Evolutionary conservation across 2,113 vertebrate species (phyloP), one percentile per base, ranked within the genome.

Genomic region (Zeus faber): DNA sequence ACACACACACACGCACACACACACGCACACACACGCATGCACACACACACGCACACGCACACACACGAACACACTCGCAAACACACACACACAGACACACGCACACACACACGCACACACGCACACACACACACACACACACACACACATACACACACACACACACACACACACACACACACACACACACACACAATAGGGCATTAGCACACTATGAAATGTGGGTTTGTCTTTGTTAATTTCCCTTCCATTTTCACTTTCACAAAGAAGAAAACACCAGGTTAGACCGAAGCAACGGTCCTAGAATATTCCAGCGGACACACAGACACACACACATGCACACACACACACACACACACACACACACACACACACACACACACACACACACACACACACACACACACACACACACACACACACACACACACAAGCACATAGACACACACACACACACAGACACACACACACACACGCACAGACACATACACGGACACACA

Each of bases 311-410:
- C 11, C 13, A 4, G 11, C 11, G 8, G 33, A 37, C 33, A 37
- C 11, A 37, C 33, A 37, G 33, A 31, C 33, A 3, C 10, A 11
- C 33, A 35, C 22, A 41, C 52, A 41, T 4, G 17, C n/a, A n/a
- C 7, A 54, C 35, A 43, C 23, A 41, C 37, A 24, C 9, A 17
- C 49, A 35, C 27, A 37, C 31, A 37, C 5, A 25, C 21, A 17
- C 21, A 26, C 45, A 31, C 20, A 39, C 31, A 23, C 16, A 33
- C 18, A 46, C 2, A 26, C 10, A 29, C 7, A 43, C 2, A 31
- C 9, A n/a, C 57, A 70, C 43, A 58, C 14, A 48, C 46, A 53
- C 25, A 40, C 20, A 49, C 23, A 62, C 2, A 51, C 47, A 9
- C 33, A 52, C 21, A 24, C 21, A 11, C 10, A 35, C 33, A 35